These are phyloP conservation scores for Caradrina clavipalpis DNA, from an alignment of 2,888 invertebrate species.

Conservation along the genomic window DNA sequence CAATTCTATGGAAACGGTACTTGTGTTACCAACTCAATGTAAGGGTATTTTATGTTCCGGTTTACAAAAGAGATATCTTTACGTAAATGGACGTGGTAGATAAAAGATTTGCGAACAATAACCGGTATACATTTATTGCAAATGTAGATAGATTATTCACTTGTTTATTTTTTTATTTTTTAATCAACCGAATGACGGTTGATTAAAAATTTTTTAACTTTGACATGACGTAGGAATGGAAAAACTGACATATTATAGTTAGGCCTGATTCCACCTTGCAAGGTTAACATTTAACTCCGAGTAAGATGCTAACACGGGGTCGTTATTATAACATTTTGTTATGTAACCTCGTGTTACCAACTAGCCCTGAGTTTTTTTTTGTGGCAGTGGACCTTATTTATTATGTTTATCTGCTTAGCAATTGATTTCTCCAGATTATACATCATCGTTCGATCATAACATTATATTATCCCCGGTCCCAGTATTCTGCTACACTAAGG, in stretches of 20 bases:
- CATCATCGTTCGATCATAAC: conserved; percentile 13
- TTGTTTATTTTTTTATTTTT: too few species aligned
- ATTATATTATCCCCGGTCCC: conserved; percentile 11
- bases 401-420: neutral
- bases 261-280: neutral
- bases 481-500: conserved; percentile 41
- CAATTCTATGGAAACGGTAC: conserved; percentile 32
- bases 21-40: conserved; percentile 31
- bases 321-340: neutral
- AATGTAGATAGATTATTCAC: too few species aligned
- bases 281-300: too few species aligned
- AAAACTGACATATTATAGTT: neutral
- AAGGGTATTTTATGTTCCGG: conserved; percentile 3
- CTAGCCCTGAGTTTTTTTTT: too few species aligned
- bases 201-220: too few species aligned
- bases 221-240: neutral
- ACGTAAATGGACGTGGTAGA: neutral
- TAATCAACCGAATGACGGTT: too few species aligned
- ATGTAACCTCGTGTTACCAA: too few species aligned
- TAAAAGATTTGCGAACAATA: conserved; percentile 8
- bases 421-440: neutral
- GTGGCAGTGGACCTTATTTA: neutral
- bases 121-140: neutral
- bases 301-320: neutral
- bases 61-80: conserved; percentile 23